Percentiles rank a stretch among this genome's conserved stretches.
Evolutionary conservation across 2,113 vertebrate species (phyloP).

Genomic region (Urocolius indicus): DNA sequence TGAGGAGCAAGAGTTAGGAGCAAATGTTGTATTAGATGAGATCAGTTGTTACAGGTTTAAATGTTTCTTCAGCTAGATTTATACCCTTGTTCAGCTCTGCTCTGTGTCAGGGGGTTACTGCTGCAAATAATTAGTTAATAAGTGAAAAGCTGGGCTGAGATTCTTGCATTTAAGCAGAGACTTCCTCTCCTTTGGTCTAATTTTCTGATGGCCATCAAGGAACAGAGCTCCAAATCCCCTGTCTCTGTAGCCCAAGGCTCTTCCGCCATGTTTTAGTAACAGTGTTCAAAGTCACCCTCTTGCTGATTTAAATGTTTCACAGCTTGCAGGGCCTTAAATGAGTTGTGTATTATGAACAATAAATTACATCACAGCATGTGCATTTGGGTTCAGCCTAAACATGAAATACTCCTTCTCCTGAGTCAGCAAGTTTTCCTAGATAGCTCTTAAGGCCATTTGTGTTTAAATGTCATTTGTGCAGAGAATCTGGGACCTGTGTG

Average conservation of each 20-base stretch:
- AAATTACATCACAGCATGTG: conserved; percentile 21
- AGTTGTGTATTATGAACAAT: conserved; percentile 34
- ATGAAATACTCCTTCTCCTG: not conserved
- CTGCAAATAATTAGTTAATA: not conserved
- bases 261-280: not conserved
- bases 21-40: not conserved
- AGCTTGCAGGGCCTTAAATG: conserved; percentile 34
- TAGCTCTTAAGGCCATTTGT: conserved; percentile 11
- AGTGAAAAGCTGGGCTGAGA: not conserved
- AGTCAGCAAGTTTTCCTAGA: not conserved
- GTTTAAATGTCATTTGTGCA: not conserved
- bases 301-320: conserved; percentile 35
- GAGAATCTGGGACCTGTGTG: not conserved
- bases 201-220: not conserved
- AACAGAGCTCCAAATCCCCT: not conserved
- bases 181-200: not conserved
- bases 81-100: not conserved
- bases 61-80: not conserved
- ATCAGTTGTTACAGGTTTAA: not conserved
- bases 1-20: not conserved
- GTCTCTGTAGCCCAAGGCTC: not conserved
- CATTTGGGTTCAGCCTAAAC: not conserved
- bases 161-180: not conserved
- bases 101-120: not conserved
- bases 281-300: conserved; percentile 12